These are phyloP conservation scores for Xenopus laevis DNA, from an alignment of 2,113 vertebrate genomes.

Conservation along the genomic window DNA sequence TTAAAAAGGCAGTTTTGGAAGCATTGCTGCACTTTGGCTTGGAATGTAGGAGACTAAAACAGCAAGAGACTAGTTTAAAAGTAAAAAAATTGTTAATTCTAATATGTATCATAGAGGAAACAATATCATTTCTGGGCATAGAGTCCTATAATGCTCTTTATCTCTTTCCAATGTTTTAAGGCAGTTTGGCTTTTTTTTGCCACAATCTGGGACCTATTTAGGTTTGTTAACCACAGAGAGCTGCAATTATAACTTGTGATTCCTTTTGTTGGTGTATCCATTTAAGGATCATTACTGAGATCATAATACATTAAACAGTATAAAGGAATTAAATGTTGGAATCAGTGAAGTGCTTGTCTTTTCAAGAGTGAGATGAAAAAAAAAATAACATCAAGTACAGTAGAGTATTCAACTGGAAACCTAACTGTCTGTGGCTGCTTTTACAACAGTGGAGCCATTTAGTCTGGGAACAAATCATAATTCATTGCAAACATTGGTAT, in stretches of 20 bases:
- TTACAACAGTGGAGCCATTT: constrained; percentile 47
- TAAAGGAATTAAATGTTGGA: constrained; percentile 35
- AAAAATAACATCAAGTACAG: constrained; percentile 48
- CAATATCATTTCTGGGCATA: constrained; percentile 42
- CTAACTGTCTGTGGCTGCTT: constrained; percentile 46
- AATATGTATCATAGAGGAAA: constrained; percentile 39
- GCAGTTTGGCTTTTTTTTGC: constrained; percentile 44
- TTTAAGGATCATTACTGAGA: constrained; percentile 42
- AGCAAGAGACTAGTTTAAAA: constrained; percentile 38
- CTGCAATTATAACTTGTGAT: constrained; percentile 38
- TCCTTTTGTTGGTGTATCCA: constrained; percentile 42
- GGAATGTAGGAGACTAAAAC: constrained; percentile 33
- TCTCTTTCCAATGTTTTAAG: constrained; percentile 42
- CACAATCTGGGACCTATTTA: constrained; percentile 39
- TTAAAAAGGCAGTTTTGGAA: constrained; percentile 29
- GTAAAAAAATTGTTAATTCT: constrained; percentile 39
- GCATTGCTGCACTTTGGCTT: constrained; percentile 16
- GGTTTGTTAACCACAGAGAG: constrained; percentile 54
- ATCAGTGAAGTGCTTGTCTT: constrained; percentile 43
- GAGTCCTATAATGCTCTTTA: constrained; percentile 23
- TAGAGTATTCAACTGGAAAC: constrained; percentile 52
- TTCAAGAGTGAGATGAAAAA: constrained; percentile 24
- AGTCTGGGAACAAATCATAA: constrained; percentile 48
- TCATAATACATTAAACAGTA: constrained; percentile 37
- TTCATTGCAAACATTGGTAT: constrained; percentile 45